Evolutionary conservation across 2,113 vertebrate genomes (phyloP).

Genomic region (Strix aluco): DNA sequence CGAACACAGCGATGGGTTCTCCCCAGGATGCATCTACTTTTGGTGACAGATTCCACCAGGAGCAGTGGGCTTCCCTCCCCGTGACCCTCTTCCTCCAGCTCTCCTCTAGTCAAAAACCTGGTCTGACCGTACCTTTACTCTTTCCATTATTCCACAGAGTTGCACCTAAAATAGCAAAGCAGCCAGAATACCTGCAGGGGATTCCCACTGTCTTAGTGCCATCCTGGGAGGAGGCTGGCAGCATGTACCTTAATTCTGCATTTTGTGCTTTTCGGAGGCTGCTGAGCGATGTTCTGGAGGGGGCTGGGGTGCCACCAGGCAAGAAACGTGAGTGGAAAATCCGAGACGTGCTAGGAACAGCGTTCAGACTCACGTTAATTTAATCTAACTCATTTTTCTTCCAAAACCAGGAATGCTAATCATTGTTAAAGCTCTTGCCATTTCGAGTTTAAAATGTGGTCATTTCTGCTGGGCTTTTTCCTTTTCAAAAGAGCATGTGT

Average conservation of each 20-base stretch:
- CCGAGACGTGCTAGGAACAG: rapidly evolving
- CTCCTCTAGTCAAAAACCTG: neutral
- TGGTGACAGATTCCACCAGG: neutral
- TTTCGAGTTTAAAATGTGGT: neutral
- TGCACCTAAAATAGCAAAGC: neutral
- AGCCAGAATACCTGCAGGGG: neutral
- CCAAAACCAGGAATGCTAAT: neutral
- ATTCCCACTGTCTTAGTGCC: neutral
- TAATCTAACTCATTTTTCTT: neutral
- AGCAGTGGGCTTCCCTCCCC: too few species aligned
- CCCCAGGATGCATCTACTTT: too few species aligned
- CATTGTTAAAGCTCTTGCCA: rapidly evolving
- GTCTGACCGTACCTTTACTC: neutral
- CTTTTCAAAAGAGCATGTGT: neutral
- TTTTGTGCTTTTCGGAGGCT: neutral
- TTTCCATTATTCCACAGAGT: rapidly evolving
- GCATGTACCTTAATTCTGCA: neutral
- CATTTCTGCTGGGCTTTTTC: neutral
- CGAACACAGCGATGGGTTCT: neutral
- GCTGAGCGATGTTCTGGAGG: neutral
- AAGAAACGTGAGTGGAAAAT: neutral
- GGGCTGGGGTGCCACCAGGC: neutral
- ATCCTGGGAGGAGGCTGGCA: neutral
- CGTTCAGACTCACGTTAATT: rapidly evolving
- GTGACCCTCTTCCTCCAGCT: neutral